phyloP scores from a whole-genome alignment of 2,888 invertebrate genomes.

The Lasioglossum oenotherae region DNA sequence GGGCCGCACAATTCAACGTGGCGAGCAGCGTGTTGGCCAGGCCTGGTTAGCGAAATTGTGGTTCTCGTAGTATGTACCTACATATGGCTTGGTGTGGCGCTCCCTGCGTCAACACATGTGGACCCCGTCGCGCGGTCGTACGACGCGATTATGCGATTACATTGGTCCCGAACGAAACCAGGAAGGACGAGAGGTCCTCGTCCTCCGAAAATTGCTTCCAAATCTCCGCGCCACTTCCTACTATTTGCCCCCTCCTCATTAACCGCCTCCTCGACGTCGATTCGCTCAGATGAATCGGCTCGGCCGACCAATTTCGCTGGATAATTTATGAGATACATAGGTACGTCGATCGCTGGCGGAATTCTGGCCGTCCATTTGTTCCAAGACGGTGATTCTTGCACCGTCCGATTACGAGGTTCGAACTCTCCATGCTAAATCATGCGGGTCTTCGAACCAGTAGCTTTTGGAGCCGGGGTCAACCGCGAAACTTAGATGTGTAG shows the following conservation, averaged over 20 bases:
- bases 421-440: not conserved
- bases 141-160: not conserved
- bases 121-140: not conserved
- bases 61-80: not conserved
- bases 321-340: not conserved
- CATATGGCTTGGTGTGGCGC: not conserved
- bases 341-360: not conserved
- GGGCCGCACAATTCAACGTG: too few species aligned
- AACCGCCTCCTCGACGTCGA: not conserved
- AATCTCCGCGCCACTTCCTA: slow-evolving; percentile 17
- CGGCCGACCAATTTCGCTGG: slow-evolving; percentile 5
- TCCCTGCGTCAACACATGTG: not conserved
- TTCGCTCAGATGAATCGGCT: not conserved
- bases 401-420: not conserved
- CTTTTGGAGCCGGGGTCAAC: not conserved
- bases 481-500: not conserved
- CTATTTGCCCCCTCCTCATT: slow-evolving; percentile 1
- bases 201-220: slow-evolving; percentile 21
- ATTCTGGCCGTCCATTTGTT: not conserved
- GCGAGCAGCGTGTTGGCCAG: too few species aligned
- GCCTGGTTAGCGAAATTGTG: not conserved
- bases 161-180: slow-evolving; percentile 18
- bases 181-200: not conserved
- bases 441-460: not conserved
- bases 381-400: not conserved